Percentiles rank a stretch among this genome's conserved stretches.
Evolutionary conservation across 2,888 invertebrate genomes (phyloP).

Genomic region (Tridacna gigas): DNA sequence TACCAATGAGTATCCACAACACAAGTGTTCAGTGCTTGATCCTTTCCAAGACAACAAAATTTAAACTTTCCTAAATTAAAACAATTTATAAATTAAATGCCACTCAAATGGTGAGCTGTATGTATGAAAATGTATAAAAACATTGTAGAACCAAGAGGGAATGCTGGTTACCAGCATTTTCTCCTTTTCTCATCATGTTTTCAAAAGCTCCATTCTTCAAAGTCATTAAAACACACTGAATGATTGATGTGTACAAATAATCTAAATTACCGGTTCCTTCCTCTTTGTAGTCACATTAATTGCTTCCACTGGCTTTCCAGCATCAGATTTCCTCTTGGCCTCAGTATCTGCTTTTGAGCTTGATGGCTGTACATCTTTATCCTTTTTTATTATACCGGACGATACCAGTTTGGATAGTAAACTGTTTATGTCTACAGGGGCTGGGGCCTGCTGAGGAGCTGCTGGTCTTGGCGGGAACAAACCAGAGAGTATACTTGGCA

Average conservation of each 20-base stretch:
- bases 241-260: no score
- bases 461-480: conserved; percentile 35
- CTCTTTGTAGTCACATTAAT: not conserved
- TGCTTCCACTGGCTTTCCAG: not conserved
- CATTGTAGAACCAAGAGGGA: no score
- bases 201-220: no score
- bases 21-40: no score
- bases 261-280: not conserved
- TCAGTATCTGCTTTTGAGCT: conserved; percentile 12
- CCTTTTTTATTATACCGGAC: conserved; percentile 89
- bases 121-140: no score
- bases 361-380: conserved; percentile 27
- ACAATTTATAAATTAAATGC: no score
- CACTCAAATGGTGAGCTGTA: no score
- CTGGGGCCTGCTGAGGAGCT: not conserved
- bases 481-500: conserved; percentile 44
- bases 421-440: conserved; percentile 89
- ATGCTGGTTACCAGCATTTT: no score
- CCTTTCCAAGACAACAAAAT: no score
- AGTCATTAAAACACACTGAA: not conserved
- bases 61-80: no score
- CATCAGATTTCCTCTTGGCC: not conserved
- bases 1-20: no score
- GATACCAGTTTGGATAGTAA: conserved; percentile 94
- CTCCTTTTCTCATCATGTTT: no score